Conservation (phyloP, 35 echinoderm and acorn worm genomes). For the Strongylocentrotus purpuratus region DNA sequence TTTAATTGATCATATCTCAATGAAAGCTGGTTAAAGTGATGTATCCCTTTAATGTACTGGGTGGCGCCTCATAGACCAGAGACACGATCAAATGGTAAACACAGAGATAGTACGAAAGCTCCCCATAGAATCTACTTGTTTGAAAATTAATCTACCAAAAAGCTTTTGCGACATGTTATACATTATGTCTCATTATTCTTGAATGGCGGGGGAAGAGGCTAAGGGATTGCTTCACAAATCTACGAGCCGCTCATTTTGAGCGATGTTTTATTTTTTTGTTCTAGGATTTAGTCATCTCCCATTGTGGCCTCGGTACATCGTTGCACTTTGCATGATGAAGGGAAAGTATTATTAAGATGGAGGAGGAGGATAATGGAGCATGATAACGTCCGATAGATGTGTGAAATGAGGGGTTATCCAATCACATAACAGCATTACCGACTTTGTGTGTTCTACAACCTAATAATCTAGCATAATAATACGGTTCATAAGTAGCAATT, state of each 20-base stretch:
- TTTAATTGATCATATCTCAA: too few species aligned
- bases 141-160: constrained; percentile 10
- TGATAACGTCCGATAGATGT: not conserved
- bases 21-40: too few species aligned
- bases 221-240: not conserved
- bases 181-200: constrained; percentile 9
- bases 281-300: not conserved
- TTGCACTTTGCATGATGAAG: not conserved
- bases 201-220: not conserved
- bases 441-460: not conserved
- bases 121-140: not conserved
- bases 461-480: too few species aligned
- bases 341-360: not conserved
- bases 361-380: not conserved
- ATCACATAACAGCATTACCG: not conserved
- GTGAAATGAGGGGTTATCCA: not conserved
- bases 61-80: not conserved
- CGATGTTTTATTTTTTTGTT: not conserved
- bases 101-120: not conserved
- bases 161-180: not conserved
- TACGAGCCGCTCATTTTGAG: not conserved
- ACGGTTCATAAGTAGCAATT: too few species aligned
- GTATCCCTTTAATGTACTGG: not conserved
- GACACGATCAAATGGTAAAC: not conserved
- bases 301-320: not conserved